Percentiles rank a stretch among this genome's conserved stretches.
These are phyloP conservation scores for Pentamera pediparva DNA, from an alignment of 53 echinoderm and acorn worm species.

Conservation along the genomic window DNA sequence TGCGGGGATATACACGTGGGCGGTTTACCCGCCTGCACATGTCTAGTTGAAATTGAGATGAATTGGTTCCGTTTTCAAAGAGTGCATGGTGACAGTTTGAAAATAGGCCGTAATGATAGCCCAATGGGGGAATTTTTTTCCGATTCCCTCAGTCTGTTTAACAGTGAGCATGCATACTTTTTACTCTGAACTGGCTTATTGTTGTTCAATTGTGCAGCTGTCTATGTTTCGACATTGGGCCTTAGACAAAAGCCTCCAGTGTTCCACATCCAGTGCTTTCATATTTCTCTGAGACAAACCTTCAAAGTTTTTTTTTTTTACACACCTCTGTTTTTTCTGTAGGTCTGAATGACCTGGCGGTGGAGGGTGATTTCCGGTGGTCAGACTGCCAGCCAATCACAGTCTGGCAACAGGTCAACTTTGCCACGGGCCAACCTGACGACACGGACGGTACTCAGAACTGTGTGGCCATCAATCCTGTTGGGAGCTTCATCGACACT, in stretches of 20 bases:
- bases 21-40: too few species aligned
- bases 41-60: too few species aligned
- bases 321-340: conserved; percentile 22
- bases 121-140: too few species aligned
- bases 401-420: conserved; percentile 50
- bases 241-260: not conserved
- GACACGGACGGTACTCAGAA: conserved; percentile 47
- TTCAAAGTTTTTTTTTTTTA: not conserved
- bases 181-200: too few species aligned
- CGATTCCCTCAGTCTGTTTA: not conserved
- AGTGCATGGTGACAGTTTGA: too few species aligned
- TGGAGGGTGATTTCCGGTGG: conserved; percentile 51
- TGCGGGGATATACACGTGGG: too few species aligned
- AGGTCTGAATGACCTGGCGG: conserved; percentile 59
- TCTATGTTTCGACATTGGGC: not conserved
- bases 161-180: not conserved
- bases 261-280: not conserved
- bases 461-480: conserved; percentile 46
- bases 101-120: too few species aligned
- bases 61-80: too few species aligned
- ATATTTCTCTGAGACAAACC: too few species aligned
- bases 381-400: conserved; percentile 52
- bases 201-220: too few species aligned
- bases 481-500: conserved; percentile 50
- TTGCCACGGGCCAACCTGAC: conserved; percentile 58